Base-by-base conservation (phyloP, 2,797 vertebrate species). In the Amblyopsis hoosieri region DNA sequence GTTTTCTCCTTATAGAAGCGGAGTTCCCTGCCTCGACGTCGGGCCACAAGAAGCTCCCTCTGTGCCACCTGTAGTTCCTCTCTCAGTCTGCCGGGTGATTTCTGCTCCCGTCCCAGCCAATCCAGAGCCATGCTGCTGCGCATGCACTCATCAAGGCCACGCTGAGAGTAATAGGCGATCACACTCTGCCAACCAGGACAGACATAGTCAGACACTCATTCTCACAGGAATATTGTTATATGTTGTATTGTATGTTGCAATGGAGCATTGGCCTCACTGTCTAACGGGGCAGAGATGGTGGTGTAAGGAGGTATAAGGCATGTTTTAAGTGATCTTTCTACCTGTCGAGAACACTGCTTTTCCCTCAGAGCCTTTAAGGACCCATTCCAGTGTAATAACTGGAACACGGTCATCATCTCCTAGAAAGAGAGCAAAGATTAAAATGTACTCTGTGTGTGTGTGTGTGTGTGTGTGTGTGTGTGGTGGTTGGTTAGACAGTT, bases 401-500 rank as follows among this genome's bases (percentile, higher is more conserved):
- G 96, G 80, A 97, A 98, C 75, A 96, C 81, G 46, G 94, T 97
- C 96, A 97, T 98, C 89, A 96, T 91, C 86, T 96, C 95, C 96
- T 98, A 85, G 45, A 71, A 29, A 29, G 29, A 52, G 12, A 66
- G 3, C 54, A 9, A 51, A 13, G 42, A 50, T 4, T 12, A 56
- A 12, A 31, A 58, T 49, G 23, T 23, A 23, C 19, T 23, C 2
- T 11, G 29, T 15, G 37, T 29, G 46, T 3, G 37, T 29, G 46
- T 19, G 19, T 19, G 23, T 11, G 29, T 15, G 37, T 29, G 46
- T 4, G 47, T 5, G 46, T 23, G 12, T 31, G 42, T 14, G 50
- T 8, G 52, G 46, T 42, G 46, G 8, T 46, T 19, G n/a, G 12
- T 13, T 8, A 9, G 33, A 9, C 37, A 7, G 2, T 2, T 45